Percentiles rank a stretch among this genome's conserved stretches.
Evolutionary conservation across 2,888 invertebrate genomes (phyloP).

Genomic region (Steinernema hermaphroditum): DNA sequence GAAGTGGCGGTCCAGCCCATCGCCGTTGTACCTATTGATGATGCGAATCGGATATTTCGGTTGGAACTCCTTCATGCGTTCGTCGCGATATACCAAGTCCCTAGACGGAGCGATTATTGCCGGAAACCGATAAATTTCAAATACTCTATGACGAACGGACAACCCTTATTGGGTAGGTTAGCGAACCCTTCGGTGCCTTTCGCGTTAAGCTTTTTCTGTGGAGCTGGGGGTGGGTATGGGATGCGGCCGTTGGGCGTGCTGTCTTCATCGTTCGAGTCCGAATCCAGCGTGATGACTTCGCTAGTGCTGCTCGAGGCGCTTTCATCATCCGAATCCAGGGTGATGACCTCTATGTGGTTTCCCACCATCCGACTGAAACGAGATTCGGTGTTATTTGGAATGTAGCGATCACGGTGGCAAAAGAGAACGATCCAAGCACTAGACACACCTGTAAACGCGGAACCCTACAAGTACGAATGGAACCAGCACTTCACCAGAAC

Average conservation of each 20-base stretch:
- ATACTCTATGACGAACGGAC: not conserved
- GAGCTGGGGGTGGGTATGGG: not conserved
- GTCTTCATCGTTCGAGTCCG: not conserved
- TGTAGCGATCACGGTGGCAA: not conserved
- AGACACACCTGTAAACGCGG: not conserved
- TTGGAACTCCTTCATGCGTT: not conserved
- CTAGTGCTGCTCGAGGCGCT: not conserved
- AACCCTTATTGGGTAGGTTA: not conserved
- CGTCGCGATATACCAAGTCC: not conserved
- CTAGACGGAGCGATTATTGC: not conserved
- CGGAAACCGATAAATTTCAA: too few species aligned
- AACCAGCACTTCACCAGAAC: not conserved
- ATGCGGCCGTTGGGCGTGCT: not conserved
- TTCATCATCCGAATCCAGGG: not conserved
- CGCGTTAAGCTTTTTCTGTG: not conserved
- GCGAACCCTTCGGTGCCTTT: not conserved
- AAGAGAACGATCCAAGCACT: not conserved
- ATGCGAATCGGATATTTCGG: constrained; percentile 32
- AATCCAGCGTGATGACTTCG: not conserved
- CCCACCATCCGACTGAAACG: not conserved
- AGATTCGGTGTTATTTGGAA: not conserved
- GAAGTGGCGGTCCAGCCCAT: not conserved
- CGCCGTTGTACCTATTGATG: constrained; percentile 34
- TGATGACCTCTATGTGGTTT: not conserved
- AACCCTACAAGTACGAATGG: not conserved